Conservation (phyloP, 2,113 vertebrate species). For the Pongo abelii region DNA sequence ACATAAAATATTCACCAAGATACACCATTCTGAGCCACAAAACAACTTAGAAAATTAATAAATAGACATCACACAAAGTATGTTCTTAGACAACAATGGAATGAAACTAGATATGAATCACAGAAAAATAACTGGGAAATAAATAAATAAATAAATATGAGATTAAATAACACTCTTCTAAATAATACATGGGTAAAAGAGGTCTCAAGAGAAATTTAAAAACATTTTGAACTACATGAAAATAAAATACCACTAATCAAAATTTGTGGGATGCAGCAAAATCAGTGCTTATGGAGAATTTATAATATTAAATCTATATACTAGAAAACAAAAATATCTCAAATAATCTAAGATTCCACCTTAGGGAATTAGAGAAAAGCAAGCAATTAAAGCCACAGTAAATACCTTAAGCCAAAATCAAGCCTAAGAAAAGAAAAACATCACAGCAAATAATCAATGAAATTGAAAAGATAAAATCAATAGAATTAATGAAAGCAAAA, state of each 20-base stretch:
- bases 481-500: conserved; percentile 21
- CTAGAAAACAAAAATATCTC: background rate
- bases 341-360: background rate
- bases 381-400: background rate
- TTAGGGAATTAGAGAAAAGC: background rate
- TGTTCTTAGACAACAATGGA: background rate
- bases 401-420: background rate
- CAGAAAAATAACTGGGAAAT: background rate
- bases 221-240: conserved; percentile 14
- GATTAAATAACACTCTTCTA: background rate
- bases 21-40: background rate
- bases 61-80: background rate
- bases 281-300: background rate
- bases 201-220: background rate
- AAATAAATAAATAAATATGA: background rate
- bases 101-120: background rate
- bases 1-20: background rate
- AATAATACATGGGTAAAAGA: background rate
- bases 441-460: background rate
- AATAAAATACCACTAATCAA: background rate
- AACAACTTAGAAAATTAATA: background rate
- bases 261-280: background rate
- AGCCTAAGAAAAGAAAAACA: background rate
- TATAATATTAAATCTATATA: background rate
- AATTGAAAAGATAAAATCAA: background rate